phyloP scores from a whole-genome alignment of 1,140 invertebrate species.

The Psilanteris sp. region DNA sequence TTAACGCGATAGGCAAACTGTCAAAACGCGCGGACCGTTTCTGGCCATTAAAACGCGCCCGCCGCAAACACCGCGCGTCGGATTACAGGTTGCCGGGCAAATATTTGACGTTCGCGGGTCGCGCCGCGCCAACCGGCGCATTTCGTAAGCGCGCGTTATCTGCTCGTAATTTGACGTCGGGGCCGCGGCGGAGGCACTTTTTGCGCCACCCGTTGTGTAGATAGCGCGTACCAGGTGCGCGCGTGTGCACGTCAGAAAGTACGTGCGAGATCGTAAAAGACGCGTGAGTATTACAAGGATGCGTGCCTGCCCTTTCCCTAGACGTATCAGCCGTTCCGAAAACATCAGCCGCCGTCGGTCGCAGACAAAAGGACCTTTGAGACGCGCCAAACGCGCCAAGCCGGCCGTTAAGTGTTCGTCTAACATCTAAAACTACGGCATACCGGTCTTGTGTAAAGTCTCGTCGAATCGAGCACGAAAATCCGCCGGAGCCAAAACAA shows the following conservation, averaged over 20 bases:
- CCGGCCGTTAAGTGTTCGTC: conserved; percentile 43
- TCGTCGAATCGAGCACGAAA: too few relatives aligned
- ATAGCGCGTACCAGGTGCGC: conserved; percentile 46
- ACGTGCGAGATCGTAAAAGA: conserved; percentile 60
- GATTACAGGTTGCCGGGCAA: neutral
- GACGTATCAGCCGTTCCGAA: conserved; percentile 63
- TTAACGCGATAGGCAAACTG: neutral
- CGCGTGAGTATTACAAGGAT: conserved; percentile 61
- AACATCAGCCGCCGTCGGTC: conserved; percentile 62
- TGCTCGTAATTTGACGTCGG: conserved; percentile 1
- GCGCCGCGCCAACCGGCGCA: too few relatives aligned
- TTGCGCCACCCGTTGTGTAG: conserved; percentile 35
- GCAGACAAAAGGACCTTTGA: conserved; percentile 62
- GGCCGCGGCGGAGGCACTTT: neutral
- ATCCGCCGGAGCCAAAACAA: too few relatives aligned
- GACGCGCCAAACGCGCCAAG: conserved; percentile 29
- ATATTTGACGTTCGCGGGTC: too few relatives aligned
- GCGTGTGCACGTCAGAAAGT: conserved; percentile 49
- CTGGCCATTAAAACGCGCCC: conserved; percentile 2
- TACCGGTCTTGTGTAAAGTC: conserved; percentile 23
- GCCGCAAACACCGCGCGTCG: neutral
- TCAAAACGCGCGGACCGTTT: neutral
- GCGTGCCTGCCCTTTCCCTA: conserved; percentile 64
- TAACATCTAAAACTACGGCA: conserved; percentile 40
- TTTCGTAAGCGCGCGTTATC: too few relatives aligned